Percentiles rank a stretch among this genome's conserved stretches.
Conservation (phyloP, 92 coral and sea anemone genomes). For the Zoanthus solanderi region DNA sequence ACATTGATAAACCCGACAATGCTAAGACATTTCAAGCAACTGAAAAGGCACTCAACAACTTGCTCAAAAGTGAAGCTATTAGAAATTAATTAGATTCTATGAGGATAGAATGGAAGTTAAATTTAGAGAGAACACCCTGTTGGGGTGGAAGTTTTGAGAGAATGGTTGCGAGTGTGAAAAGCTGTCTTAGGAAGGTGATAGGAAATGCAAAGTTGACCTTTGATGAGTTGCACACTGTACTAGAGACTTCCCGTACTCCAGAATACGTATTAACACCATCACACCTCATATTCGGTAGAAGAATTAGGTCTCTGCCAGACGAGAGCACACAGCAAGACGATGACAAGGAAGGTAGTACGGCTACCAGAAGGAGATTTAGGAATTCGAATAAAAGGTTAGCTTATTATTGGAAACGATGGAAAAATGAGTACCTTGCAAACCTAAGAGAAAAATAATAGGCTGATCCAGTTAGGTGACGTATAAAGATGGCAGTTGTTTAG, state of each 20-base stretch:
- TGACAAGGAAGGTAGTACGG: background rate
- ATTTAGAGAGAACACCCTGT: conserved; percentile 49
- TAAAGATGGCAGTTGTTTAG: background rate
- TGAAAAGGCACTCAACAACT: conserved; percentile 23
- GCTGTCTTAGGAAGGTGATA: background rate
- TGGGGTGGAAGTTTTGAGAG: conserved; percentile 10
- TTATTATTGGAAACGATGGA: conserved; percentile 12
- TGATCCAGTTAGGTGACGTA: background rate
- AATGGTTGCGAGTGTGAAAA: conserved; percentile 24
- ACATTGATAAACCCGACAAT: conserved; percentile 49
- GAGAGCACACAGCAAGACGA: conserved; percentile 1
- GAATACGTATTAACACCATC: conserved; percentile 56
- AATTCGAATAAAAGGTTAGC: background rate
- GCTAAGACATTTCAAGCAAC: conserved; percentile 61
- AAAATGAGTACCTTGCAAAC: background rate
- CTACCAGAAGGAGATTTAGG: background rate
- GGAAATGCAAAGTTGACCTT: conserved; percentile 16
- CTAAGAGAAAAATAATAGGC: background rate
- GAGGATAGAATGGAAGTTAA: conserved; percentile 50
- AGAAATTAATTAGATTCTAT: background rate
- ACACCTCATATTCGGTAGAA: conserved; percentile 66
- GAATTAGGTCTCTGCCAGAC: conserved; percentile 64
- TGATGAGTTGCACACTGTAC: conserved; percentile 13
- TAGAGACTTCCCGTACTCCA: background rate
- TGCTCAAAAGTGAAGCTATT: conserved; percentile 34